Percentiles rank a stretch among this genome's conserved stretches.
Evolutionary conservation across 2,113 vertebrate species (phyloP).

Genomic region (Thamnaconus septentrionalis): DNA sequence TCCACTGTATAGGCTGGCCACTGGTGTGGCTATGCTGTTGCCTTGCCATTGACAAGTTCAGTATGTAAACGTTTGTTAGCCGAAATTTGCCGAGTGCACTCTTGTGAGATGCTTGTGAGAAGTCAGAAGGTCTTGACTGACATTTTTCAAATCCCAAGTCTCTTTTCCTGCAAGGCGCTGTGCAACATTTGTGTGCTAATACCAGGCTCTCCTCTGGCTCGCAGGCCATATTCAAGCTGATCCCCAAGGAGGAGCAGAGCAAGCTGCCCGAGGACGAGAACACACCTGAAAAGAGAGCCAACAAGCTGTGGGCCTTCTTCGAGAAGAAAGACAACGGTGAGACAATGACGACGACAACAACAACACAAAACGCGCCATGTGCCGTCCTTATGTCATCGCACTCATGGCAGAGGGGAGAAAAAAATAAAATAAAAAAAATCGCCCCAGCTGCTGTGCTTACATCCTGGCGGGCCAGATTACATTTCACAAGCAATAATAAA

Average conservation of each 20-base stretch:
- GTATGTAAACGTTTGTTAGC: too few species aligned
- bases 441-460: conserved; percentile 43
- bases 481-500: conserved; percentile 42
- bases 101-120: too few species aligned
- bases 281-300: conserved; percentile 85
- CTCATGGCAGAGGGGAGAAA: conserved; percentile 11
- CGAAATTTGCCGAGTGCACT: too few species aligned
- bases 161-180: too few species aligned
- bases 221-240: conserved; percentile 91
- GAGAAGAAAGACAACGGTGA: conserved; percentile 85
- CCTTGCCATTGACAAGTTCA: neutral
- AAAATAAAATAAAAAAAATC: neutral
- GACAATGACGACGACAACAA: neutral
- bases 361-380: neutral
- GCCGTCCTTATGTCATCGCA: neutral
- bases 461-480: conserved; percentile 43
- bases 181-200: neutral
- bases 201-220: neutral
- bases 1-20: neutral
- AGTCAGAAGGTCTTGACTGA: too few species aligned
- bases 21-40: neutral
- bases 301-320: conserved; percentile 86
- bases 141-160: too few species aligned
- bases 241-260: conserved; percentile 80
- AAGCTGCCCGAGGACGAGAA: conserved; percentile 84